These are phyloP conservation scores for Tenthredo notha DNA, from an alignment of 2,888 invertebrate species.

Conservation along the genomic window DNA sequence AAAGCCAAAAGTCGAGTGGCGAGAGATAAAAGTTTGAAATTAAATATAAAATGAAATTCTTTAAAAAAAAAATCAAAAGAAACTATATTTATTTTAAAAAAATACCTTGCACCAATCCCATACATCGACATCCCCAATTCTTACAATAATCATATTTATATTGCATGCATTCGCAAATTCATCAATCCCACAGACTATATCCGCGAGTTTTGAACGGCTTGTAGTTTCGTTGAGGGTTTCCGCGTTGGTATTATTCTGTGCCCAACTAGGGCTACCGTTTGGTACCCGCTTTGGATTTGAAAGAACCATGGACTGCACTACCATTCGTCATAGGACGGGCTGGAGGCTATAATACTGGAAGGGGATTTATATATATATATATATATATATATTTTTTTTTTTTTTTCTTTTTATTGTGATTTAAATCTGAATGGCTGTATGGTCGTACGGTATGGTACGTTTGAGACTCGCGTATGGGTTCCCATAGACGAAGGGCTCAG, in stretches of 20 bases:
- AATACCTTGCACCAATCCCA: background rate
- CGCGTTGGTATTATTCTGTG: background rate
- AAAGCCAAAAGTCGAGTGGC: slow-evolving; percentile 57
- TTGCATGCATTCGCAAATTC: background rate
- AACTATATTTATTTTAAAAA: background rate
- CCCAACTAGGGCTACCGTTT: slow-evolving; percentile 2
- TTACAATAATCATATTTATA: background rate
- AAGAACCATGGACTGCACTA: slow-evolving; percentile 66
- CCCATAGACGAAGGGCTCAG: slow-evolving; percentile 73
- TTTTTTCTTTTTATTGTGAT: slow-evolving; percentile 71
- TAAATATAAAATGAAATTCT: slow-evolving; percentile 51
- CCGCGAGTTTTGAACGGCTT: slow-evolving; percentile 9
- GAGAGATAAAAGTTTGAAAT: slow-evolving; percentile 67
- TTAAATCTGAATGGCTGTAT: slow-evolving; percentile 77
- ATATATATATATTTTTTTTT: slow-evolving; percentile 59
- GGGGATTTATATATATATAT: slow-evolving; percentile 61
- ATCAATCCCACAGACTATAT: background rate
- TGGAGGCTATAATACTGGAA: slow-evolving; percentile 66
- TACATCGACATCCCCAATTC: background rate
- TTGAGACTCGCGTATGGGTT: slow-evolving; percentile 64
- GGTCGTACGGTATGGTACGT: slow-evolving; percentile 65
- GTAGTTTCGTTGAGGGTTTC: slow-evolving; percentile 6
- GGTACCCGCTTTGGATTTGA: slow-evolving; percentile 59
- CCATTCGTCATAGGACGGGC: slow-evolving; percentile 49
- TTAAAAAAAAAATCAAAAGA: background rate